Evolutionary conservation across 2,797 vertebrate species (phyloP).

Genomic region (Acrocephalus scirpaceus): DNA sequence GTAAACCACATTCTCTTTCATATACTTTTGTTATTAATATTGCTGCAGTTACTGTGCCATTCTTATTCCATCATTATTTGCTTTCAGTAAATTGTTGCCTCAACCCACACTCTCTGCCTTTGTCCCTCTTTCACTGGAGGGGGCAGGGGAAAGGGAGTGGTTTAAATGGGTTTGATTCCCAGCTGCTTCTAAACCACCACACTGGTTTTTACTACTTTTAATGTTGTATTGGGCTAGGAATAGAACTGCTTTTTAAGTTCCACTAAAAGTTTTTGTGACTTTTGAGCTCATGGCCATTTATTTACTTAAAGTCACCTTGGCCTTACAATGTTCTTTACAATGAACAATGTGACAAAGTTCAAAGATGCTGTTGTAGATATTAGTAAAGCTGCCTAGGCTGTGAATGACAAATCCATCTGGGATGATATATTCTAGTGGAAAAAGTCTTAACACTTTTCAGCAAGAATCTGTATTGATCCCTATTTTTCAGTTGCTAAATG

Average conservation of each 20-base stretch:
- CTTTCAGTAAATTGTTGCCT: neutral
- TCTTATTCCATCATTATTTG: neutral
- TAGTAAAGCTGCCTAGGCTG: neutral
- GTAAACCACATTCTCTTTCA: fast-evolving
- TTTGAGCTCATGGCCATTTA: conserved; percentile 27
- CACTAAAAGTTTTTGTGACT: neutral
- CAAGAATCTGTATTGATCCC: neutral
- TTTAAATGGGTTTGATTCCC: neutral
- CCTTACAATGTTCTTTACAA: neutral
- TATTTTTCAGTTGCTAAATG: conserved; percentile 1
- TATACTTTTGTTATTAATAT: neutral
- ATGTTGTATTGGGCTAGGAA: neutral
- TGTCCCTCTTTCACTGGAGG: too few species aligned
- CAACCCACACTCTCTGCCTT: neutral
- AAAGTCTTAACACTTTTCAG: neutral
- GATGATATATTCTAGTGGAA: neutral
- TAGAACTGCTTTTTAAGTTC: conserved; percentile 20
- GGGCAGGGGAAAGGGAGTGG: too few species aligned
- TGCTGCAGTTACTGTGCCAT: neutral
- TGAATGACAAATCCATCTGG: neutral
- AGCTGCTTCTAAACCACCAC: neutral
- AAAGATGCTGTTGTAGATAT: conserved; percentile 1
- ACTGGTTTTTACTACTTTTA: neutral
- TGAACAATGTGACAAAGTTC: conserved; percentile 14
- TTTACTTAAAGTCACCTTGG: conserved; percentile 43